phyloP scores from a whole-genome alignment of 2,113 vertebrate genomes.

The Meriones unguiculatus region DNA sequence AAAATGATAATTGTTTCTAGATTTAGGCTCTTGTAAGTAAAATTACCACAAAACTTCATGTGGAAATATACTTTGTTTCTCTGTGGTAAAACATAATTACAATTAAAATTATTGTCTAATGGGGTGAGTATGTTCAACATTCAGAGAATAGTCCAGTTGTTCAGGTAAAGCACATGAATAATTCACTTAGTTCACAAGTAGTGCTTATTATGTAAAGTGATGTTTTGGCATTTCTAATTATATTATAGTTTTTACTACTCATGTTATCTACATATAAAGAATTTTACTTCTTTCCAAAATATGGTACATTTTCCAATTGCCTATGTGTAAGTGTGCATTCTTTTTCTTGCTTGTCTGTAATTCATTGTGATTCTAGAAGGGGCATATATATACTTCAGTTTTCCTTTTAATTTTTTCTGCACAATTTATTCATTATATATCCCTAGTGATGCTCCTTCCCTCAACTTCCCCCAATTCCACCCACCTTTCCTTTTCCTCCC shows the following conservation, averaged over 20 bases:
- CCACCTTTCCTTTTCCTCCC: no score
- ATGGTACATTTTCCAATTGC: background rate
- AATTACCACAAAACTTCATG: background rate
- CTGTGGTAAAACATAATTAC: background rate
- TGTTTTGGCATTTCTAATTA: background rate
- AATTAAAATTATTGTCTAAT: conserved; percentile 11
- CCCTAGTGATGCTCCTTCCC: no score
- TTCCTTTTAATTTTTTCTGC: background rate
- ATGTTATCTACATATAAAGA: background rate
- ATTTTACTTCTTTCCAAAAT: background rate
- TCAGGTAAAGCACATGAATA: background rate
- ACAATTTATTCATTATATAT: no score
- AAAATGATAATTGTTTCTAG: background rate
- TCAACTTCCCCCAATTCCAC: no score
- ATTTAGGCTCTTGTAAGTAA: background rate
- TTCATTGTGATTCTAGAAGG: background rate
- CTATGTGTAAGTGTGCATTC: background rate
- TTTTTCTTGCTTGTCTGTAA: background rate
- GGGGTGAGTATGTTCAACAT: background rate
- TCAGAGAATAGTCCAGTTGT: background rate
- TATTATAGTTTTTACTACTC: background rate
- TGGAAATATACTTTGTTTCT: conserved; percentile 24
- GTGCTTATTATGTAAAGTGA: background rate
- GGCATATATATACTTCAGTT: background rate
- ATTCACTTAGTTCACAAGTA: background rate